These are phyloP conservation scores for Murina feae DNA, from an alignment of 2,113 vertebrate species.

Conservation along the genomic window DNA sequence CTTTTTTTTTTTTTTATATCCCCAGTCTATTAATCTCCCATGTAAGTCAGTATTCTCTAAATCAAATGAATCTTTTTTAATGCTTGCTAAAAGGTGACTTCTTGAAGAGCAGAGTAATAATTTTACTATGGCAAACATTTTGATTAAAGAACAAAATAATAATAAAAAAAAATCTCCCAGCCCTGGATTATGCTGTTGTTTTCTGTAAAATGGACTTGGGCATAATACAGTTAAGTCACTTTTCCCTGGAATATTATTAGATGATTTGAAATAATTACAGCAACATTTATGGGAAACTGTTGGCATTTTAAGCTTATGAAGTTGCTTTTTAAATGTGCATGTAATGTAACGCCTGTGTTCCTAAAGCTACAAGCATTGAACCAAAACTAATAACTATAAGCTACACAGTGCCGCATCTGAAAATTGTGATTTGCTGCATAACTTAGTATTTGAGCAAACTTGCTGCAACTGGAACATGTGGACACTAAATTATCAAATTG, in stretches of 20 bases:
- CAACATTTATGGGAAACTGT: conserved; percentile 77
- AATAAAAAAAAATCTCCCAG: conserved; percentile 11
- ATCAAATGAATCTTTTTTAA: conserved; percentile 51
- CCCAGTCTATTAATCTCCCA: neutral
- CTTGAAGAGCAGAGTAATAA: conserved; percentile 67
- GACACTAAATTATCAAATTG: neutral
- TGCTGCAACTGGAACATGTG: conserved; percentile 41
- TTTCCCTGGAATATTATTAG: conserved; percentile 77
- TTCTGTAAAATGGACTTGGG: conserved; percentile 62
- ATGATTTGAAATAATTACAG: conserved; percentile 82
- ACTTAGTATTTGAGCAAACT: conserved; percentile 57
- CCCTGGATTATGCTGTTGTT: conserved; percentile 41
- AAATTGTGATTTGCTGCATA: conserved; percentile 77
- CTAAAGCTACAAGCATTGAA: conserved; percentile 74
- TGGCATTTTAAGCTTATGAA: conserved; percentile 79
- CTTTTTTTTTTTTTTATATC: conserved; percentile 30
- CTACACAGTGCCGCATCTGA: conserved; percentile 73
- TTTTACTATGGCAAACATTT: conserved; percentile 49
- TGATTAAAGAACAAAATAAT: conserved; percentile 62
- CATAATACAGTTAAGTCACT: conserved; percentile 67
- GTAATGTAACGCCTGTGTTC: conserved; percentile 73
- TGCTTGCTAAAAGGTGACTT: conserved; percentile 58
- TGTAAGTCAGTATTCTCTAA: conserved; percentile 17
- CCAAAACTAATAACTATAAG: conserved; percentile 80
- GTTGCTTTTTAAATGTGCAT: conserved; percentile 80